These are phyloP conservation scores for Ericerus pela DNA, from an alignment of 1,140 invertebrate species.

Conservation along the genomic window DNA sequence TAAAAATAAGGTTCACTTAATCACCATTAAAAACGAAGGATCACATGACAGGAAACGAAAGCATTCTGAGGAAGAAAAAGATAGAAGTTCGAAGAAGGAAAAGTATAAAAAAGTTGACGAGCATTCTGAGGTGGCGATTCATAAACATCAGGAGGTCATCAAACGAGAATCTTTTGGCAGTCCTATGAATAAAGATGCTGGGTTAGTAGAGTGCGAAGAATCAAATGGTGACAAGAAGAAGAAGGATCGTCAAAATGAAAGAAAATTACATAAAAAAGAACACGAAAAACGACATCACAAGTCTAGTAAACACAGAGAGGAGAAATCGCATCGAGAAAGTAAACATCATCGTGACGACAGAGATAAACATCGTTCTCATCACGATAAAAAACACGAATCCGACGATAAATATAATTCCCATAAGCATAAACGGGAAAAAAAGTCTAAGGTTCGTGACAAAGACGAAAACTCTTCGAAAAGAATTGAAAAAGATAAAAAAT, in stretches of 20 bases:
- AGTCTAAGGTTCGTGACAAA: no score
- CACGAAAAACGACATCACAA: neutral
- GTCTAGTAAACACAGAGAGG: conserved; percentile 1
- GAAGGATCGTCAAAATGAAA: neutral
- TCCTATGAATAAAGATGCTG: neutral
- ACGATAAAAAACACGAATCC: neutral
- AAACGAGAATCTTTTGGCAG: neutral
- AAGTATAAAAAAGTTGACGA: neutral
- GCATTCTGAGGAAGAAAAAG: neutral
- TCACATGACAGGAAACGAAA: neutral
- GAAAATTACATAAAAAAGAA: neutral
- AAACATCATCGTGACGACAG: neutral
- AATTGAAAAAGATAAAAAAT: no score
- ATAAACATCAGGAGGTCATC: neutral
- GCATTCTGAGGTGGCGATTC: neutral
- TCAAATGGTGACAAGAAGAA: neutral
- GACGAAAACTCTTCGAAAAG: no score
- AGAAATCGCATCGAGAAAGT: neutral
- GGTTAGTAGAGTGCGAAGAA: neutral
- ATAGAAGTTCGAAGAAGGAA: neutral
- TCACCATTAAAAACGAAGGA: no score
- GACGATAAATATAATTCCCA: neutral
- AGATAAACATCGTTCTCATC: no score
- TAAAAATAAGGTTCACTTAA: no score
- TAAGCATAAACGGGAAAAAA: no score